Conservation (phyloP, 2,888 invertebrate species). For the Parapristionchus giblindavisi region DNA sequence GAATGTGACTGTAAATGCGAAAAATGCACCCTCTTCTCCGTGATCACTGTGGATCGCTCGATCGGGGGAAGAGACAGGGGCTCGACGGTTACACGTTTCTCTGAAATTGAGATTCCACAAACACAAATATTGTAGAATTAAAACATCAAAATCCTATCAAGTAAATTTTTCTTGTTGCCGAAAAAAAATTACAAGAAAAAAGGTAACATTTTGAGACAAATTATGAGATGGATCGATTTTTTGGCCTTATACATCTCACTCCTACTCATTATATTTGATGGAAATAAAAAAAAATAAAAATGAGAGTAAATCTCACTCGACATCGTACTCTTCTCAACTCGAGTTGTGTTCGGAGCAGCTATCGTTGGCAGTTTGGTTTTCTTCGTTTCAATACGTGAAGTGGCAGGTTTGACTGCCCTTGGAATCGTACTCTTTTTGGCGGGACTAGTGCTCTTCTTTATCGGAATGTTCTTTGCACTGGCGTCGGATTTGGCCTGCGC, state of each 20-base stretch:
- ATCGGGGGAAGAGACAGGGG: constrained; percentile 25
- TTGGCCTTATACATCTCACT: too few relatives aligned
- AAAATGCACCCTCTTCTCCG: constrained; percentile 20
- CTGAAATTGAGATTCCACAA: background rate
- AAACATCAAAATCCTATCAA: background rate
- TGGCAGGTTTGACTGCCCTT: background rate
- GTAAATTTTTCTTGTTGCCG: too few relatives aligned
- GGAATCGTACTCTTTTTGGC: constrained; percentile 18
- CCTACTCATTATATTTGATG: too few relatives aligned
- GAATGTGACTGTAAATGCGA: too few relatives aligned
- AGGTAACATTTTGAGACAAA: background rate
- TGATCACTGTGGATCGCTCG: background rate
- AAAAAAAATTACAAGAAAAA: background rate
- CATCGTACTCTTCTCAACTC: constrained; percentile 1
- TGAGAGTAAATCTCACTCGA: background rate
- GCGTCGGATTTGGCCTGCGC: background rate
- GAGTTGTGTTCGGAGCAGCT: background rate
- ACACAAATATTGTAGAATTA: background rate
- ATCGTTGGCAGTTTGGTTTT: background rate
- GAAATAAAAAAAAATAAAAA: background rate
- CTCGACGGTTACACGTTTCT: constrained; percentile 10
- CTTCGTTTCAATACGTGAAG: background rate
- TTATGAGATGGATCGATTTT: background rate
- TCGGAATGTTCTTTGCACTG: background rate
- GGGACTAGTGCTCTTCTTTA: background rate